Conservation (phyloP, 2,888 invertebrate genomes). For the Cataglyphis albicans region DNA sequence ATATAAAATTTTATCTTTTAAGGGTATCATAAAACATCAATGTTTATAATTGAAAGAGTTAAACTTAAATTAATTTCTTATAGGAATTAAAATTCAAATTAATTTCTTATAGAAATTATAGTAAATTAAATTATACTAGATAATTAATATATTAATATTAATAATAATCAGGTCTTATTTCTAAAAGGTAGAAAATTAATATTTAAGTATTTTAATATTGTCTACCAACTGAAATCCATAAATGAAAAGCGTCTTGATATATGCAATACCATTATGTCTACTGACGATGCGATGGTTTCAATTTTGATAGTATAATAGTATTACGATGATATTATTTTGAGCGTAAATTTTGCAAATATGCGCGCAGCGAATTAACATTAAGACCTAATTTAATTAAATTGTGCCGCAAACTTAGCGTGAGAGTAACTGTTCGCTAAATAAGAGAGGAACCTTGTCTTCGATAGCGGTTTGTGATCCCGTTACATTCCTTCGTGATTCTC, state of each 20-base stretch:
- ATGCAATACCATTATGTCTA: conserved; percentile 10
- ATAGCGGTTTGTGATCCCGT: conserved; percentile 56
- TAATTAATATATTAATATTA: neutral
- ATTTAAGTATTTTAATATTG: neutral
- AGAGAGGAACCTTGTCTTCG: conserved; percentile 53
- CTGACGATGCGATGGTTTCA: neutral
- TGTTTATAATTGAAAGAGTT: neutral
- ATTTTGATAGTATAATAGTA: conserved; percentile 29
- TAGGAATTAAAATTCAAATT: no score
- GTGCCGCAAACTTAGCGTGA: conserved; percentile 41
- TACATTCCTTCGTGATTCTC: conserved; percentile 60
- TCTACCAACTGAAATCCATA: neutral
- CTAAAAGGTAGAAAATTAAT: neutral
- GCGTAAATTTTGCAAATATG: conserved; percentile 47
- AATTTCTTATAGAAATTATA: neutral
- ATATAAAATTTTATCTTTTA: neutral
- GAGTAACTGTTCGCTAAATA: conserved; percentile 46
- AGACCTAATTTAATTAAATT: conserved; percentile 51
- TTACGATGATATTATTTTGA: conserved; percentile 34
- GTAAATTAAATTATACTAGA: neutral
- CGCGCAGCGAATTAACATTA: conserved; percentile 44
- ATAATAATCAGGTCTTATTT: neutral
- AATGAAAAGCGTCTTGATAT: neutral
- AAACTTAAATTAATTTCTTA: neutral
- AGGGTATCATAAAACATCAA: neutral